phyloP scores from a whole-genome alignment of 2,888 invertebrate species.

The Dasypolia templi region DNA sequence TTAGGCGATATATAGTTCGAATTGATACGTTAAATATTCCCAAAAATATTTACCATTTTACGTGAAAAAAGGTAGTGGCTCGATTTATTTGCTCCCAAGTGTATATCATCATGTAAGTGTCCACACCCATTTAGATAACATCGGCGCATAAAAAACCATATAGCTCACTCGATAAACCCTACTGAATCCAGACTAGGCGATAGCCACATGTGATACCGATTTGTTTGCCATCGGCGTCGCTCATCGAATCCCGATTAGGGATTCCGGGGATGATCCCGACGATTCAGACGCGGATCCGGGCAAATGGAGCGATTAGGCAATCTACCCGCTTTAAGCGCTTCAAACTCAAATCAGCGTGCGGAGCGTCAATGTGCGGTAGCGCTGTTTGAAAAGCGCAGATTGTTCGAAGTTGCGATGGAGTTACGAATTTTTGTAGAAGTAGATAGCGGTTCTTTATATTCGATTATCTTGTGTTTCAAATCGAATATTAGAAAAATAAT shows the following conservation, averaged over 20 bases:
- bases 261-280: slow-evolving; percentile 77
- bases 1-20: too few relatives aligned
- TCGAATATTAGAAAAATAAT: too few relatives aligned
- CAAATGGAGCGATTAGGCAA: slow-evolving; percentile 84
- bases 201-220: slow-evolving; percentile 74
- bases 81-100: too few relatives aligned
- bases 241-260: slow-evolving; percentile 81
- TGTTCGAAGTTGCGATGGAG: slow-evolving; percentile 3
- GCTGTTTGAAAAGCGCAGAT: slow-evolving; percentile 44
- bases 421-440: background rate
- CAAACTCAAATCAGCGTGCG: slow-evolving; percentile 74
- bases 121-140: slow-evolving; percentile 48
- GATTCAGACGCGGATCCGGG: slow-evolving; percentile 78
- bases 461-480: background rate
- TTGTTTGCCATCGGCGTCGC: slow-evolving; percentile 80
- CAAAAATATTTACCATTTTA: too few relatives aligned
- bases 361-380: slow-evolving; percentile 51
- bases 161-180: slow-evolving; percentile 64
- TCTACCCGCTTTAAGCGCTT: slow-evolving; percentile 77
- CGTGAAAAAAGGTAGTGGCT: too few relatives aligned
- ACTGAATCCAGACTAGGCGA: slow-evolving; percentile 54
- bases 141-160: slow-evolving; percentile 63
- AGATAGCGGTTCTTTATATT: background rate
- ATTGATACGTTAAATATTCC: too few relatives aligned
- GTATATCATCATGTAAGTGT: slow-evolving; percentile 20